Evolutionary conservation across 1,140 invertebrate species (phyloP).

Genomic region (Leptopilina clavipes): DNA sequence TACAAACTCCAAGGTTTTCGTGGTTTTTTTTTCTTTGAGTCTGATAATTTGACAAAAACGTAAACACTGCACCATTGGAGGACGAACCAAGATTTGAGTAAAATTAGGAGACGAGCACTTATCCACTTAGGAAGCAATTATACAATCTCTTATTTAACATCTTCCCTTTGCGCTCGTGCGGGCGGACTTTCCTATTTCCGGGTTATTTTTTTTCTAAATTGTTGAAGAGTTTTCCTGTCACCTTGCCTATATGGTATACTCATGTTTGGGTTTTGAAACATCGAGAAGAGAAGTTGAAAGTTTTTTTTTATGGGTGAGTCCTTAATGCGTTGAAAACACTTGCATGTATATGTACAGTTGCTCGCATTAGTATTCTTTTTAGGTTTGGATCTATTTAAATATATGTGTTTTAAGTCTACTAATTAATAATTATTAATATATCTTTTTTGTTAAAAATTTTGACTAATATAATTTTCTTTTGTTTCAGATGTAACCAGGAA

Average conservation of each 20-base stretch:
- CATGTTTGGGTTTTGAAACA: neutral
- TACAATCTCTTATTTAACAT: conserved; percentile 24
- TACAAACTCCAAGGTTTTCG: neutral
- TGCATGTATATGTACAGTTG: neutral
- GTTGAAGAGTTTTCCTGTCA: neutral
- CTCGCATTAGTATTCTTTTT: too few species aligned
- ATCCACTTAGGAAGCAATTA: neutral
- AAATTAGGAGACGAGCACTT: conserved; percentile 51
- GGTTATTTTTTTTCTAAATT: neutral
- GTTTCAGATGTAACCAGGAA: too few species aligned
- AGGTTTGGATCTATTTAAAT: too few species aligned
- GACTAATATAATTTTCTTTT: too few species aligned
- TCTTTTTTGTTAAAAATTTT: too few species aligned
- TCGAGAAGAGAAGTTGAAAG: neutral
- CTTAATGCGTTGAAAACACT: conserved; percentile 21
- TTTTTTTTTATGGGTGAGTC: neutral
- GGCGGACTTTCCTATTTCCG: conserved; percentile 45
- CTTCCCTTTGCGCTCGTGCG: conserved; percentile 4
- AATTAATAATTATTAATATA: too few species aligned
- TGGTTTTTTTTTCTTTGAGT: neutral
- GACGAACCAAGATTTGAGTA: conserved; percentile 54
- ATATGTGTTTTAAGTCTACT: too few species aligned
- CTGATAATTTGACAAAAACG: conserved; percentile 10
- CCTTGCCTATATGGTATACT: neutral
- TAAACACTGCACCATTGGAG: conserved; percentile 8